Evolutionary conservation across 1,140 invertebrate genomes (phyloP), one percentile per base, ranked within the genome.

Genomic region (Zophobas atratus): DNA sequence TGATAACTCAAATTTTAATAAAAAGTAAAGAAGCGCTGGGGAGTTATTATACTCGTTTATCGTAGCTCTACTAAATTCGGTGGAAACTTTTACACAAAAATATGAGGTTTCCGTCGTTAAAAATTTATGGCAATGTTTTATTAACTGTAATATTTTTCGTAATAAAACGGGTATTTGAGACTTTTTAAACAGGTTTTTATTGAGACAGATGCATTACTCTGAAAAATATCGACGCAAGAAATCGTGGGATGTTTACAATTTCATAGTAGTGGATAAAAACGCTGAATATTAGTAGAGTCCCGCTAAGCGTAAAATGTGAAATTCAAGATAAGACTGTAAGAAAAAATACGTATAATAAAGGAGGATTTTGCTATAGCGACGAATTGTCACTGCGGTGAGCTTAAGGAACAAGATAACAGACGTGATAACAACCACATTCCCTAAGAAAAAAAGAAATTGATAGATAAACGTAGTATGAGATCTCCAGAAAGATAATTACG

Each of bases 91-190:
- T 67, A 67, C 2, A 48, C 38, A 67, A 20, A 67, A 67, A 67
- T 67, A 67, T 67, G 60, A 67, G 60, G 39, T 67, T 43, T 67
- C 0, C 60, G 60, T 43, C 39, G 60, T 67, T 67, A 67, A 67
- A 43, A 67, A 67, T 67, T 67, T 67, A 67, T 67, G 39, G 39
- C 39, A 67, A 67, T 67, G 60, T 67, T 67, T 67, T 67, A 67
- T 67, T 67, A 67, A 67, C 60, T 67, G 60, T 67, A 63, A 67
- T 67, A 46, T 67, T 67, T 46, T 67, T 67, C 8, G 60, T 67
- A 67, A 67, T 67, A 46, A 67, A 67, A 43, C 39, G 60, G 43
- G 38, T 41, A 39, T 43, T 67, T 67, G 38, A 8, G 33, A 67
- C 60, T 67, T 67, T 51, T 67, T 67, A 67, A 67, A 67, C 60